Base-by-base conservation (phyloP, 37 sponge, comb jelly and placozoan genomes). In the Geodia barretti region DNA sequence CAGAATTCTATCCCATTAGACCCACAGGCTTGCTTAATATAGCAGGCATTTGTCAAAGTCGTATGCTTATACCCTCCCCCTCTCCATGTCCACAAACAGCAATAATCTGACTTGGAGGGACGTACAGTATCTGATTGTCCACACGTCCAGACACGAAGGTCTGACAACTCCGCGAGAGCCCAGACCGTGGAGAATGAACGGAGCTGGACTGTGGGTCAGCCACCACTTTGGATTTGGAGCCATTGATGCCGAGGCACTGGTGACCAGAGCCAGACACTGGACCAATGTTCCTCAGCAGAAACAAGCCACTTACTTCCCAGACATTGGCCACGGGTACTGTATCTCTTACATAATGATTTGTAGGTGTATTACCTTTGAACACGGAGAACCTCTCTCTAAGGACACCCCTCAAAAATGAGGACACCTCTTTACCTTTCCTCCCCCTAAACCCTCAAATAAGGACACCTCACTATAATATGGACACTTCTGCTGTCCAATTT, bases 221-320 rank as follows among this genome's bases (percentile, higher is more conserved):
- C 83, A 77, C 21, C 31, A 85, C 84, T 97, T 94, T 85, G 98
- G 98, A 37, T 97, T 89, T 83, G 98, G 98, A 19, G 88, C 95
- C 28, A 74, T 97, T 2, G 84, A 97, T 77, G 95, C 93, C 3
- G 84, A 75, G 11, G 85, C 85, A 26, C 24, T 97, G 69, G 93
- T 97, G 21, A 84, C 74, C 41, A 65, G 93, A 33, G 95, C 98
- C 36, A 69, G 88, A 20, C 19, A 73, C 61, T 97, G 98, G 98
- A 80, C 63, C 61, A 54, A 83, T 42, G 95, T 97, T 4, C 86
- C 85, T 19, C 80, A 77, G 30, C 70, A 68, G 76, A 31, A 29
- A 0, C 20, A 30, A 31, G 9, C 7, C 31, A 72, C 72, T 29
- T 35, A 62, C 26, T 32, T 36, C 4, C 71, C 71, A 47, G 54